phyloP scores from a whole-genome alignment of 2,797 vertebrate species.

The Microhierax caerulescens region DNA sequence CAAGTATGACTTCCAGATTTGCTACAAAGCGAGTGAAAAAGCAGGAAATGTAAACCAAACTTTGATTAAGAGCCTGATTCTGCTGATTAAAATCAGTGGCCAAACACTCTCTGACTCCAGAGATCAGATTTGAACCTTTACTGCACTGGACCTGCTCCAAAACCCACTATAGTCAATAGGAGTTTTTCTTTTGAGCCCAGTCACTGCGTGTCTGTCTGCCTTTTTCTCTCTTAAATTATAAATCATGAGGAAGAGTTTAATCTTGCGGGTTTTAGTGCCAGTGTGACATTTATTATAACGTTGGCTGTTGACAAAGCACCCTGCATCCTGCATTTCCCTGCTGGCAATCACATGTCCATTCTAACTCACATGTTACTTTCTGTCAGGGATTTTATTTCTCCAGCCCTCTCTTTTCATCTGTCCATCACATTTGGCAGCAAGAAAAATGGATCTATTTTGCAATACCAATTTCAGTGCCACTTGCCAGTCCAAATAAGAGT shows the following conservation, averaged over 20 bases:
- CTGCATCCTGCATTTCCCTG: conserved; percentile 34
- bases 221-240: conserved; percentile 44
- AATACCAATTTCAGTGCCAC: conserved; percentile 53
- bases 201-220: conserved; percentile 8
- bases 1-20: conserved; percentile 44
- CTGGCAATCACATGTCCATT: conserved; percentile 9
- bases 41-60: conserved; percentile 44
- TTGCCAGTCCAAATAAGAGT: conserved; percentile 64
- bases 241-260: conserved; percentile 45
- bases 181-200: conserved; percentile 31
- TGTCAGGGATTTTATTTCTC: background rate
- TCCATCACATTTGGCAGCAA: conserved; percentile 40
- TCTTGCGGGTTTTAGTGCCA: conserved; percentile 34
- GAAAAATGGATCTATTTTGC: conserved; percentile 55
- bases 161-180: background rate
- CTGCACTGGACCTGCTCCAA: conserved; percentile 32
- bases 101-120: conserved; percentile 11
- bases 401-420: conserved; percentile 30
- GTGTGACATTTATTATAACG: conserved; percentile 54
- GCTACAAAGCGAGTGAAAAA: conserved; percentile 14
- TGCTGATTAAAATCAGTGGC: conserved; percentile 48
- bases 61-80: conserved; percentile 48
- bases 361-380: conserved; percentile 11
- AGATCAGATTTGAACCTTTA: conserved; percentile 40
- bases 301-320: conserved; percentile 40